A percentile compares a stretch with the other conserved stretches of the same genome.
phyloP scores from a whole-genome alignment of 2,888 invertebrate species.

The Cerceris rybyensis region DNA sequence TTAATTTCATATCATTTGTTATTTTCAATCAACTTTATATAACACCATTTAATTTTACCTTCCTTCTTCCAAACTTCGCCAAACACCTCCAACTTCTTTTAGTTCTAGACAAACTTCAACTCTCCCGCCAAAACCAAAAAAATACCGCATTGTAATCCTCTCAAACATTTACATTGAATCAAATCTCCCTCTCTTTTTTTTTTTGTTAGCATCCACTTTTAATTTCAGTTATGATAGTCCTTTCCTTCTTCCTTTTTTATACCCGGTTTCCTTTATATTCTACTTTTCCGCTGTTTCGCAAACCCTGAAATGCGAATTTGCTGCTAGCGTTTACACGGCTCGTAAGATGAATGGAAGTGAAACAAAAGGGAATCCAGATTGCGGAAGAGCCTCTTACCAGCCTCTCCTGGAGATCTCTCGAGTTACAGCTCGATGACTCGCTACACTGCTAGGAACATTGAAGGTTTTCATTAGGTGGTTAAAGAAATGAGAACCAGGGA shows the following conservation, averaged over 20 bases:
- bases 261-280: not conserved
- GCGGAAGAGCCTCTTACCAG: conserved; percentile 37
- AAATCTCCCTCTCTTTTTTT: not conserved
- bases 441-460: conserved; percentile 27
- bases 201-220: too few relatives aligned
- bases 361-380: conserved; percentile 38
- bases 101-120: too few relatives aligned
- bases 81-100: too few relatives aligned
- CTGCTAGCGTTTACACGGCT: conserved; percentile 31
- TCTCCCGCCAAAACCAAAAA: too few relatives aligned
- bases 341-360: conserved; percentile 32
- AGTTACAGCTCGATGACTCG: conserved; percentile 38
- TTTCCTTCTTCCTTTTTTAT: not conserved
- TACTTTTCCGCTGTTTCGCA: not conserved
- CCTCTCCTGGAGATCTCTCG: conserved; percentile 28
- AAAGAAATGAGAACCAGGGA: conserved; percentile 17
- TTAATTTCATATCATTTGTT: too few relatives aligned
- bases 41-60: too few relatives aligned
- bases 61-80: too few relatives aligned
- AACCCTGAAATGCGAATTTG: conserved; percentile 2
- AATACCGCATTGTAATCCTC: too few relatives aligned
- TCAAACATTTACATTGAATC: too few relatives aligned
- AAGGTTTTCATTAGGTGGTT: conserved; percentile 26
- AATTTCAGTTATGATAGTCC: not conserved
- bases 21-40: too few relatives aligned